Percentiles rank a stretch among this genome's conserved stretches.
Evolutionary conservation across 2,888 invertebrate species (phyloP).

Genomic region (Pomacea canaliculata): DNA sequence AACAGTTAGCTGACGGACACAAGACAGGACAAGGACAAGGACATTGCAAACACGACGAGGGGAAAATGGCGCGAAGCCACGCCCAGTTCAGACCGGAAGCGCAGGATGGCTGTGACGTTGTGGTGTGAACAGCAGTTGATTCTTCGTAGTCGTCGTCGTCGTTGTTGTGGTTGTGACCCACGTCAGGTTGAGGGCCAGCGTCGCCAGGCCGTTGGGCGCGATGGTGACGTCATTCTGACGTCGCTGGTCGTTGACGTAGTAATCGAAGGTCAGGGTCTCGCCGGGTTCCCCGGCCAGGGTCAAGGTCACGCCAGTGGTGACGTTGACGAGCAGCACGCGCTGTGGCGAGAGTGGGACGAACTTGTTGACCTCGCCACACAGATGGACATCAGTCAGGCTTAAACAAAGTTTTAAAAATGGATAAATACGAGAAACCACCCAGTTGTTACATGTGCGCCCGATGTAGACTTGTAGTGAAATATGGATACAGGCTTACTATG

Average conservation of each 20-base stretch:
- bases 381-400: not conserved
- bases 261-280: constrained; percentile 1
- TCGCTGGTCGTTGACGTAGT: constrained; percentile 7
- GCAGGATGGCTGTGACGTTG: no score
- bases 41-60: no score
- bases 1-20: no score
- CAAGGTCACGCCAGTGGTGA: not conserved
- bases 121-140: no score
- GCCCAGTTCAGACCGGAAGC: no score
- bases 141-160: not conserved
- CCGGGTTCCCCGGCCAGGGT: constrained; percentile 4
- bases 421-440: not conserved
- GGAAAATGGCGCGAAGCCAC: no score
- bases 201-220: not conserved
- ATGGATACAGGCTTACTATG: no score
- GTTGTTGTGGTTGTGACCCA: not conserved
- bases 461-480: no score
- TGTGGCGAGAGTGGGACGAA: constrained; percentile 10
- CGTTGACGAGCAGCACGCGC: constrained; percentile 1
- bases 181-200: constrained; percentile 3
- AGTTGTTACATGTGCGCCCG: no score
- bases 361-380: constrained; percentile 7
- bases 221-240: not conserved
- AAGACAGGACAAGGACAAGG: no score
- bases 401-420: not conserved